Percentiles rank a stretch among this genome's conserved stretches.
phyloP scores from a whole-genome alignment of 2,797 vertebrate species.

The Pygocentrus nattereri region DNA sequence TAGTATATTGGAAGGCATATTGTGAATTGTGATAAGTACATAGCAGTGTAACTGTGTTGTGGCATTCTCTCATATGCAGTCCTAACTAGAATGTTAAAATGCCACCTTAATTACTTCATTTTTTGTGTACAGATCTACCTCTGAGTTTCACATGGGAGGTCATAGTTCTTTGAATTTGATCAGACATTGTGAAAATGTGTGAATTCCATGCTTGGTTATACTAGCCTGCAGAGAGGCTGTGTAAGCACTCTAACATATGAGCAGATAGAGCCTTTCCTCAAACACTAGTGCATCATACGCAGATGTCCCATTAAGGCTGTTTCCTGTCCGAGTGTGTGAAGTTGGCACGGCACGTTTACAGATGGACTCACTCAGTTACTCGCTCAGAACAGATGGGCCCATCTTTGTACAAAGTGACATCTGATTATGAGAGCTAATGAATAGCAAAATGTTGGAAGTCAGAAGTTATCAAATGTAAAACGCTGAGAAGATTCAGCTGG shows the following conservation, averaged over 20 bases:
- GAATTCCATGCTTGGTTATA: neutral
- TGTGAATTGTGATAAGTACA: too few species aligned
- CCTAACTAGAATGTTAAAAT: neutral
- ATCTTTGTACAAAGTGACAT: neutral
- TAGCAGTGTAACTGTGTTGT: neutral
- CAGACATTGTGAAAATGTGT: neutral
- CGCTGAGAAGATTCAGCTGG: neutral
- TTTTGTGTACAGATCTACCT: neutral
- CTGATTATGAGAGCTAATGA: constrained; percentile 19
- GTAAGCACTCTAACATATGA: neutral
- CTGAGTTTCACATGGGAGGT: neutral
- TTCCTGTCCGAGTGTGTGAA: constrained; percentile 25
- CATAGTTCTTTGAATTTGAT: neutral
- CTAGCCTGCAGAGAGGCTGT: neutral
- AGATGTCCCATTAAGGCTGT: constrained; percentile 35
- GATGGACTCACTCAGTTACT: constrained; percentile 30
- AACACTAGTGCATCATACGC: constrained; percentile 21
- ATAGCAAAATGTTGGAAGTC: constrained; percentile 14
- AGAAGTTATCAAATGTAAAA: neutral
- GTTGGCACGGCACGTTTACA: constrained; percentile 35
- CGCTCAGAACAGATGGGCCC: constrained; percentile 30
- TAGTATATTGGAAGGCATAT: neutral
- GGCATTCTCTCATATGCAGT: neutral
- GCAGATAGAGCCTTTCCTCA: neutral
- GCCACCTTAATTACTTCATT: neutral